Percentiles rank a stretch among this genome's conserved stretches.
phyloP scores from a whole-genome alignment of 2,888 invertebrate species.

The Acleris laterana region DNA sequence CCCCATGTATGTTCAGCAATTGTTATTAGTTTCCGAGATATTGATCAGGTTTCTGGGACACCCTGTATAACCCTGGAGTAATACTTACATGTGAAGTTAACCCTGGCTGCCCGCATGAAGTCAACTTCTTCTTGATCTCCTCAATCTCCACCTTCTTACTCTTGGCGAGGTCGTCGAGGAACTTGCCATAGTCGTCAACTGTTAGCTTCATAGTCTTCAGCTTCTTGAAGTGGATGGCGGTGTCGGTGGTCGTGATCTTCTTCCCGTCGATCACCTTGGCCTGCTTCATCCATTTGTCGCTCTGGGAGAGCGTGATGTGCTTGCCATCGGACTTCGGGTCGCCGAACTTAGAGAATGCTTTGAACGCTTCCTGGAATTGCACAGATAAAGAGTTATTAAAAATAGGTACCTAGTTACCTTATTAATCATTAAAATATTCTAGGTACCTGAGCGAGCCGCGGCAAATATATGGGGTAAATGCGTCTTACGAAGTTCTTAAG shows the following conservation, averaged over 20 bases:
- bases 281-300: slow-evolving; percentile 98
- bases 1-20: too few species aligned
- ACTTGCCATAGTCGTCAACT: slow-evolving; percentile 92
- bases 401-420: too few species aligned
- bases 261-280: slow-evolving; percentile 92
- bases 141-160: slow-evolving; percentile 91
- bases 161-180: slow-evolving; percentile 93
- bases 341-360: slow-evolving; percentile 93
- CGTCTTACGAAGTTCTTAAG: too few species aligned
- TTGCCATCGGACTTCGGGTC: slow-evolving; percentile 94
- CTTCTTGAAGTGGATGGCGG: slow-evolving; percentile 95
- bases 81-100: slow-evolving; percentile 71
- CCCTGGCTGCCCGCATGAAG: slow-evolving; percentile 92
- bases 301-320: slow-evolving; percentile 93
- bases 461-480: too few species aligned
- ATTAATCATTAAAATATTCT: too few species aligned
- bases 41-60: too few species aligned
- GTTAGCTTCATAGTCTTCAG: slow-evolving; percentile 92
- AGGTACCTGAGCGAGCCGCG: too few species aligned
- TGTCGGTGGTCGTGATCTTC: slow-evolving; percentile 95
- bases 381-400: neutral
- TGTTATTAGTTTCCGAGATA: too few species aligned
- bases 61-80: too few species aligned
- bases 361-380: slow-evolving; percentile 88
- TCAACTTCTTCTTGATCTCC: slow-evolving; percentile 92